phyloP scores from a whole-genome alignment of 2,113 vertebrate genomes.

The Spermophilus dauricus region DNA sequence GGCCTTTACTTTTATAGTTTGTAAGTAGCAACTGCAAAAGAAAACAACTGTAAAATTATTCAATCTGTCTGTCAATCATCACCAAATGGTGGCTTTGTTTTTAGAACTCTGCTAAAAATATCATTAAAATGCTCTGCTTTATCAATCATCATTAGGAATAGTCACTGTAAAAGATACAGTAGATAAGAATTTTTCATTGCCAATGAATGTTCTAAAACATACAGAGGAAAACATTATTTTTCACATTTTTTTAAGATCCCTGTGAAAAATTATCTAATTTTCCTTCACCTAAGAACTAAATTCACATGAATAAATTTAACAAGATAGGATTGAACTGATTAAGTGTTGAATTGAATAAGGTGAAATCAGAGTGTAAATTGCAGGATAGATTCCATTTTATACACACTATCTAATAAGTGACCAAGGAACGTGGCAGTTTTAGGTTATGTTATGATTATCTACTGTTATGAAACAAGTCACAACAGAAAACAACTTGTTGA shows the following conservation, averaged over 20 bases:
- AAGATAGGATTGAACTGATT: background rate
- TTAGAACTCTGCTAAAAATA: constrained; percentile 29
- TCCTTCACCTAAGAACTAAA: background rate
- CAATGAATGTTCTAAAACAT: background rate
- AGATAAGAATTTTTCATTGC: background rate
- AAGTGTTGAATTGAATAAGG: background rate
- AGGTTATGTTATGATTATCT: background rate
- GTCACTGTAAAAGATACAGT: background rate
- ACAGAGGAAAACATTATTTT: background rate
- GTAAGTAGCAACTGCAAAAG: background rate
- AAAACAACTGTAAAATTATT: background rate
- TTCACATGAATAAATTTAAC: constrained; percentile 21
- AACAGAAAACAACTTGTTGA: background rate
- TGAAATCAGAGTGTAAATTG: constrained; percentile 25
- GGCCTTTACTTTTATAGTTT: background rate
- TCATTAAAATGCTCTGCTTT: background rate
- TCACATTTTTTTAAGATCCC: background rate
- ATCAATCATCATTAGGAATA: constrained; percentile 32
- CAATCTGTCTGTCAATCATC: background rate
- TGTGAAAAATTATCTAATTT: background rate
- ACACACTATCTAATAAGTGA: background rate
- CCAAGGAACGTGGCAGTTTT: background rate
- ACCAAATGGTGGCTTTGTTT: background rate
- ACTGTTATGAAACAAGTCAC: background rate
- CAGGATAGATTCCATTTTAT: background rate